Evolutionary conservation across 30 jellyfish, hydroid and myxozoan species (phyloP).

Genomic region (Morbakka virulenta): DNA sequence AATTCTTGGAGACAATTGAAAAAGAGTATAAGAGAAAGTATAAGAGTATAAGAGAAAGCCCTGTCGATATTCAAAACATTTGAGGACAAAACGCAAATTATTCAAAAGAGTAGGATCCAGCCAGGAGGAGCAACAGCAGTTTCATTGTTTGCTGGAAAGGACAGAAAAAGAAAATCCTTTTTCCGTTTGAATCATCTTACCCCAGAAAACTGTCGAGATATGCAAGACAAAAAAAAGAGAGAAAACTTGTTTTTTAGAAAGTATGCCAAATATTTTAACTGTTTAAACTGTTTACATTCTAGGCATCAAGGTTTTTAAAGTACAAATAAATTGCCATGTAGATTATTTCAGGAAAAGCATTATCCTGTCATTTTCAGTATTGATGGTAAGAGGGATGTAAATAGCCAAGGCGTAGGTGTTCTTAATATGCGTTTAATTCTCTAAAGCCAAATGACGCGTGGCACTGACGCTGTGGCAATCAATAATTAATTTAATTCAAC

Average conservation of each 20-base stretch:
- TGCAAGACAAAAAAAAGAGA: not conserved
- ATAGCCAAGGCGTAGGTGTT: not conserved
- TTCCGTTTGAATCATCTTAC: not conserved
- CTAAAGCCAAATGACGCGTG: not conserved
- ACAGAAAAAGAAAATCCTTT: not conserved
- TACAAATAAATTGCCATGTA: not conserved
- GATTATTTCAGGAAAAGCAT: not conserved
- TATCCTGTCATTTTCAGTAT: not conserved
- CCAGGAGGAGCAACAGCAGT: not conserved
- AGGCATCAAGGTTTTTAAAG: not conserved
- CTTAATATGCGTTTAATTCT: not conserved
- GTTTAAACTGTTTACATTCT: not conserved
- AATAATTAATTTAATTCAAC: not conserved
- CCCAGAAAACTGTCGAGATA: not conserved
- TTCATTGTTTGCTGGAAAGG: not conserved
- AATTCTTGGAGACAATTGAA: not conserved
- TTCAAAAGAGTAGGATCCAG: not conserved
- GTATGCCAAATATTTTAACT: too few species aligned
- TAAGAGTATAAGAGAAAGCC: not conserved
- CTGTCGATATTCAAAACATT: not conserved
- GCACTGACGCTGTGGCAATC: not conserved
- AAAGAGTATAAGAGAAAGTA: not conserved
- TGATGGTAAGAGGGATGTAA: not conserved
- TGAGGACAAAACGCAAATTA: not conserved
- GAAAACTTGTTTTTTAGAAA: not conserved